These are phyloP conservation scores for Urocynchramus pylzowi DNA, from an alignment of 2,113 vertebrate species.

Conservation along the genomic window DNA sequence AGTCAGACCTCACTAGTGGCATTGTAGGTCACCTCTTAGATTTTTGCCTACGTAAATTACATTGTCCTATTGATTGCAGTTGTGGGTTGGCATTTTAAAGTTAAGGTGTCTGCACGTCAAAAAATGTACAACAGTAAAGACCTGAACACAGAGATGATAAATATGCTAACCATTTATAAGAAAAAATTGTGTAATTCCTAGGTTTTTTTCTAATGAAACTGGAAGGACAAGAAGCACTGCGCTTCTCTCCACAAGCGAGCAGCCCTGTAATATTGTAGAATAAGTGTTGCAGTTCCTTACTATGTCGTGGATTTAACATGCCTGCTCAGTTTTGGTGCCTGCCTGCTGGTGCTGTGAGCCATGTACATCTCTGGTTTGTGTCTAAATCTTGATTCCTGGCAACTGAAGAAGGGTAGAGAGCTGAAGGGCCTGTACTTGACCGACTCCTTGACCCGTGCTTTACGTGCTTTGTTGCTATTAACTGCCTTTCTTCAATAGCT, in stretches of 20 bases:
- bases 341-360: neutral
- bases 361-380: neutral
- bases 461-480: slow-evolving; percentile 55
- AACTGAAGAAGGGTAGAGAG: slow-evolving; percentile 16
- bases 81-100: neutral
- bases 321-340: neutral
- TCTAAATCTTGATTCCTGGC: slow-evolving; percentile 30
- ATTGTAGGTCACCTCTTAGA: neutral
- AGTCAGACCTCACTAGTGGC: neutral
- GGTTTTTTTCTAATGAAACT: neutral
- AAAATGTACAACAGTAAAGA: neutral
- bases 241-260: accelerated
- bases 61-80: accelerated
- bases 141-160: neutral
- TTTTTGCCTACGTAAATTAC: neutral
- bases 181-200: neutral
- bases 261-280: neutral
- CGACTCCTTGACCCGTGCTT: slow-evolving; percentile 60
- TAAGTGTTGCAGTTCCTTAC: neutral
- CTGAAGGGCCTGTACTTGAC: slow-evolving; percentile 60
- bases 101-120: neutral
- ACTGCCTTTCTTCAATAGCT: slow-evolving; percentile 61
- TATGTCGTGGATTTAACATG: neutral
- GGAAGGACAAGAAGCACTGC: neutral
- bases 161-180: neutral